Base-by-base conservation (phyloP, 2,888 invertebrate species). In the Allacma fusca region DNA sequence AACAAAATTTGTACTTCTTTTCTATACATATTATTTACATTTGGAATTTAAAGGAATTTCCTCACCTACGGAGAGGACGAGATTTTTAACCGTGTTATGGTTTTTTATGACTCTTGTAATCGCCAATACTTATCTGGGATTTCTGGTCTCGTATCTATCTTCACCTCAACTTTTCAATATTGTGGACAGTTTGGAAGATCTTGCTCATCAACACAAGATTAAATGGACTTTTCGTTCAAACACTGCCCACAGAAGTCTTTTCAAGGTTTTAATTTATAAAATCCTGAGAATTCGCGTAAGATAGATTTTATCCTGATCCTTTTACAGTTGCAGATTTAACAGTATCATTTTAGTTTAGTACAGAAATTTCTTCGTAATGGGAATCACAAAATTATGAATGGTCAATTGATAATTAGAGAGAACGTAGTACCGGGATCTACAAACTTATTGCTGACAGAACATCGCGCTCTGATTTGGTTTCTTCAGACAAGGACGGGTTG, bases 41-140 rank as follows among this genome's bases (percentile, higher is more conserved):
- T n/a, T n/a, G n/a, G n/a, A n/a, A n/a, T n/a, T n/a, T n/a, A n/a
- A n/a, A n/a, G 83, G 84, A 68, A 59, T 84, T 1, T 72, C 72
- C 12, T 81, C 83, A 2, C 84, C 83, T 0, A 78, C 80, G 0
- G 78, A 82, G 64, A 80, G 80, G 77, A 80, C 83, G 1, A 74
- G 81, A 43, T 83, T 84, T 62, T 67, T 83, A 16, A 75, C 82
- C 16, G 76, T 76, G 2, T 77, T 84, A 26, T 84, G 84, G 84
- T 82, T 82, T 81, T 75, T 83, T 43, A 65, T 80, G 40, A 83
- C 82, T 12, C 76, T 84, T 1, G 75, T 81, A 23, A 62, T 84
- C 34, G 81, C 84, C 21, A 84, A 83, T 67, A 81, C 81, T n/a
- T 84, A 84, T 71, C 77, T 82, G 19, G 84, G 79, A 34, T 82